Percentiles rank a stretch among this genome's conserved stretches.
Evolutionary conservation across 2,797 vertebrate species (phyloP).

Genomic region (Crax fasciolata): DNA sequence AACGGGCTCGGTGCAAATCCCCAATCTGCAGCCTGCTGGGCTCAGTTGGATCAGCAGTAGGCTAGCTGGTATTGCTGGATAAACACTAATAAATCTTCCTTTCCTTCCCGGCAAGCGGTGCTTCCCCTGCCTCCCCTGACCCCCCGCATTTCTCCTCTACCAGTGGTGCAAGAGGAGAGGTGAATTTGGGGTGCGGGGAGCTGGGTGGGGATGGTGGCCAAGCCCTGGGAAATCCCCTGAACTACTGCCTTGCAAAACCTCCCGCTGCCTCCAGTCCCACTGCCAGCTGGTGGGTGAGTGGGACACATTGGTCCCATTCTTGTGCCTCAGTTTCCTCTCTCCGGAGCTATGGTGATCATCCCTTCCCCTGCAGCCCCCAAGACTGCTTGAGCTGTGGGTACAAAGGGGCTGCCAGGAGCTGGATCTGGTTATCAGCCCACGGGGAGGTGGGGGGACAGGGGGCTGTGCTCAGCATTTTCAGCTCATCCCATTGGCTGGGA

Average conservation of each 20-base stretch:
- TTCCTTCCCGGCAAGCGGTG: constrained; percentile 50
- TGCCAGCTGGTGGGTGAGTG: background rate
- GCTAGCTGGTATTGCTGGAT: constrained; percentile 80
- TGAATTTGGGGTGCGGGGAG: background rate
- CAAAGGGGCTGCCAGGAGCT: background rate
- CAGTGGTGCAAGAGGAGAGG: background rate
- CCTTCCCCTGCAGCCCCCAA: background rate
- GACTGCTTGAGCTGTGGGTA: background rate
- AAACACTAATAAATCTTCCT: constrained; percentile 83
- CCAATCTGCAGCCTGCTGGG: constrained; percentile 78
- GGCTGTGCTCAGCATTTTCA: background rate
- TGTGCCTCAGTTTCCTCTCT: background rate
- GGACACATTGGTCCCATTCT: background rate
- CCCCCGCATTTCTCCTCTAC: background rate
- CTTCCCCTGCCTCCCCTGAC: constrained; percentile 33
- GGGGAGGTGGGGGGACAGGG: background rate
- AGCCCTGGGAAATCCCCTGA: background rate
- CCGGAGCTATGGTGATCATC: background rate
- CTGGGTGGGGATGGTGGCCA: fast-evolving
- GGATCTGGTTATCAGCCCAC: background rate
- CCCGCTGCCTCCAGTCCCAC: background rate
- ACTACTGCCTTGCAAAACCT: background rate
- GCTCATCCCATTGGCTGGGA: background rate
- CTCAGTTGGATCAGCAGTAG: constrained; percentile 80
- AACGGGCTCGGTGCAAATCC: constrained; percentile 68